Conservation (phyloP, 2,797 vertebrate genomes). For the Miichthys miiuy region DNA sequence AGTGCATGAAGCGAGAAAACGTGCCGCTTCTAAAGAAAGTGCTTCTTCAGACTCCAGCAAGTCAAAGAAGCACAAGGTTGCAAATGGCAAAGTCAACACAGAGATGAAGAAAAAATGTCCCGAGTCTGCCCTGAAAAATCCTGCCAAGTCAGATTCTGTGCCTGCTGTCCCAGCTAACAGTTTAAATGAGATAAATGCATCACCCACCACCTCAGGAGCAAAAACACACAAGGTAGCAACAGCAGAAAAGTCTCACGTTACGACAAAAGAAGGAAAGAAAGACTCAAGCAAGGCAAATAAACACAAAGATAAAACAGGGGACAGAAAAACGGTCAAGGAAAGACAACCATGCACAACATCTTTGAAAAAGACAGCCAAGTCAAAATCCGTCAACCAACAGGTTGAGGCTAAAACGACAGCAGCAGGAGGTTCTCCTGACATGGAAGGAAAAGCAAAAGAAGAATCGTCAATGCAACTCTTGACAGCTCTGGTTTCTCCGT, state of each 20-base stretch:
- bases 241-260: not conserved
- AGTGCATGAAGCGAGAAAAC: slow-evolving; percentile 8
- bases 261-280: not conserved
- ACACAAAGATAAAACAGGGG: slow-evolving; percentile 21
- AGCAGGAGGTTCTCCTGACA: slow-evolving; percentile 63
- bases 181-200: not conserved
- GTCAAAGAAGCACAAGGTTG: slow-evolving; percentile 28
- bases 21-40: too few species aligned
- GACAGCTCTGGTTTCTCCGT: slow-evolving; percentile 35
- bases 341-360: not conserved
- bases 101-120: slow-evolving; percentile 20
- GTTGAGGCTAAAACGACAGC: slow-evolving; percentile 56
- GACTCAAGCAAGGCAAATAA: not conserved
- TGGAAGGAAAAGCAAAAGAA: slow-evolving; percentile 47
- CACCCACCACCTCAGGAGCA: slow-evolving; percentile 8
- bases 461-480: slow-evolving; percentile 74
- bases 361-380: slow-evolving; percentile 20
- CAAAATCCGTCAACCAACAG: not conserved
- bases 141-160: not conserved
- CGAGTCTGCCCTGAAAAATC: not conserved
- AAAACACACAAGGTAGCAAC: not conserved
- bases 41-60: slow-evolving; percentile 30
- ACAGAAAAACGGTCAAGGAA: slow-evolving; percentile 1
- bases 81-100: not conserved
- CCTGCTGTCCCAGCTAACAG: not conserved